Conservation (phyloP, 2,113 vertebrate species). For the Picathartes gymnocephalus region DNA sequence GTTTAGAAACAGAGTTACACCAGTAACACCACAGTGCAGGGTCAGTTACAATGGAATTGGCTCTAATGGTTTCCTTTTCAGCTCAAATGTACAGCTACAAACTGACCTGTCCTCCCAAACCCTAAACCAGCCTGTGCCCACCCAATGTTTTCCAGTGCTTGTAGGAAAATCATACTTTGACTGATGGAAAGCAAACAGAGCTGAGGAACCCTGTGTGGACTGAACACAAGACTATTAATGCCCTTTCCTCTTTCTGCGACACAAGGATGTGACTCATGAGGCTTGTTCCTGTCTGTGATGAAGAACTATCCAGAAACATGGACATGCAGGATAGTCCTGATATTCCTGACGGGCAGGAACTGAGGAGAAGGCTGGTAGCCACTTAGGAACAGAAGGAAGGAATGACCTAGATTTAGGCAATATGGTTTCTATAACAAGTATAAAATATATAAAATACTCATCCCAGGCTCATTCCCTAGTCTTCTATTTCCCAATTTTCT, state of each 20-base stretch:
- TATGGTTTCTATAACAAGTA: not conserved
- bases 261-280: not conserved
- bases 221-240: not conserved
- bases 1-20: not conserved
- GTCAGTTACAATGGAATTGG: not conserved
- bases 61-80: not conserved
- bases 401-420: not conserved
- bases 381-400: not conserved
- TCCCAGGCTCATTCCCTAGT: not conserved
- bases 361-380: not conserved
- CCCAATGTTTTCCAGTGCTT: not conserved
- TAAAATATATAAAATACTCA: not conserved
- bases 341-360: not conserved
- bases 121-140: not conserved
- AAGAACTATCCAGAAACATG: not conserved
- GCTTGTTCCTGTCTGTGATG: not conserved
- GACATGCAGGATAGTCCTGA: not conserved
- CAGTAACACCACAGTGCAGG: rapidly evolving
- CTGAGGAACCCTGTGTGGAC: not conserved
- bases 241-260: not conserved
- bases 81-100: not conserved
- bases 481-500: not conserved
- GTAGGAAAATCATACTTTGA: not conserved
- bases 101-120: not conserved
- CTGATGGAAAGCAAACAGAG: not conserved